A percentile compares a stretch with the other conserved stretches of the same genome.
phyloP scores from a whole-genome alignment of 1,140 invertebrate genomes.

The Trichogramma pretiosum region DNA sequence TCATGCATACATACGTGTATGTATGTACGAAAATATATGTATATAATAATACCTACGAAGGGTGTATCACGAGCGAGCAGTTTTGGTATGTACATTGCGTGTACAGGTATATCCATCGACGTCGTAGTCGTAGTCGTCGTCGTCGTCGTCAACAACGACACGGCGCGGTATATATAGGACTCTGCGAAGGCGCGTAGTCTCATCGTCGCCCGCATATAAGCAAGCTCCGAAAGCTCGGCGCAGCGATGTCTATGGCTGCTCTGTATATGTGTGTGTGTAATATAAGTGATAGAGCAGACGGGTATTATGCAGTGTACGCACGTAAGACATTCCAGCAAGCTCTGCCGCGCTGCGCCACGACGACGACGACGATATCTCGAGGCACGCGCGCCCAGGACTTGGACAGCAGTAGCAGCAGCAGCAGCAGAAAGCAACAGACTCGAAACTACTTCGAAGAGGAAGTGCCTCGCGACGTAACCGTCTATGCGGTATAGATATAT shows the following conservation, averaged over 20 bases:
- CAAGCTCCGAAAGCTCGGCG: neutral
- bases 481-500: too few species aligned
- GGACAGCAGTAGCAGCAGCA: too few species aligned
- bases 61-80: neutral
- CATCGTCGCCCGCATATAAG: too few species aligned
- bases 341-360: neutral
- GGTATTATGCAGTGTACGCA: conserved; percentile 27
- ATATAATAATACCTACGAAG: neutral
- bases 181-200: too few species aligned
- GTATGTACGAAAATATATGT: too few species aligned
- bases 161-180: too few species aligned
- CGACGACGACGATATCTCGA: neutral
- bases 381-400: too few species aligned
- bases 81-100: conserved; percentile 9
- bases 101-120: conserved; percentile 16
- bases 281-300: conserved; percentile 9
- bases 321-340: conserved; percentile 21
- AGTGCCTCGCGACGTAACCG: too few species aligned
- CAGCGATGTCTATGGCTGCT: neutral
- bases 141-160: neutral
- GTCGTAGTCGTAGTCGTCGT: too few species aligned
- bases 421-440: too few species aligned
- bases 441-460: conserved; percentile 4
- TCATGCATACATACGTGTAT: neutral
- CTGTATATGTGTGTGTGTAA: conserved; percentile 4